These are phyloP conservation scores for Lingula anatina DNA, from an alignment of 2,888 invertebrate species.

Conservation along the genomic window DNA sequence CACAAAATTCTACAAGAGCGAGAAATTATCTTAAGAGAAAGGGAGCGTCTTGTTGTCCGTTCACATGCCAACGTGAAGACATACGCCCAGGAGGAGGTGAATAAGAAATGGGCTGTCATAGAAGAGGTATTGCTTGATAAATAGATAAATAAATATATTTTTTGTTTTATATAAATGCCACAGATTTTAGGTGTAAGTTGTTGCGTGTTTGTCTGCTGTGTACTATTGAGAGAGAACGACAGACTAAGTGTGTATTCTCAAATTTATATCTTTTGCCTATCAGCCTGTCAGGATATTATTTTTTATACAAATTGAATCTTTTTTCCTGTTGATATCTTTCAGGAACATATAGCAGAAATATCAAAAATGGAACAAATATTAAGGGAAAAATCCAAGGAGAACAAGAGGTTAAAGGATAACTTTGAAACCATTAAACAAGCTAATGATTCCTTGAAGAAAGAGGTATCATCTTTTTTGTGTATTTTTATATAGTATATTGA, in stretches of 20 bases:
- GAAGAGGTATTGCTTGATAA: constrained; percentile 26
- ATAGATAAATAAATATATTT: no score
- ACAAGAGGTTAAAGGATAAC: constrained; percentile 39
- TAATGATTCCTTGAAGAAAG: constrained; percentile 40
- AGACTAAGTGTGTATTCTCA: no score
- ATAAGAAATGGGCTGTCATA: constrained; percentile 23
- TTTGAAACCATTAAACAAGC: constrained; percentile 46
- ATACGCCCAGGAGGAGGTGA: constrained; percentile 32
- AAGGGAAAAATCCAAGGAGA: constrained; percentile 36
- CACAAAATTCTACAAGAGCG: constrained; percentile 29
- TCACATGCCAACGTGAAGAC: constrained; percentile 36
- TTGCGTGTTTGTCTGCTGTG: no score
- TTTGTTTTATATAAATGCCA: no score
- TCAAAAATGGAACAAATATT: constrained; percentile 23
- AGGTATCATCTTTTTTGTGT: constrained; percentile 18
- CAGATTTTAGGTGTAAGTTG: no score
- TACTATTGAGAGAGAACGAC: no score
- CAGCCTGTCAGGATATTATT: no score
- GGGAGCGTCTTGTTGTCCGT: constrained; percentile 32
- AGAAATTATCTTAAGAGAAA: constrained; percentile 30
- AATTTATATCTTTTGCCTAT: no score
- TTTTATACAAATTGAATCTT: no score
- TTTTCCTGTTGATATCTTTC: no score
- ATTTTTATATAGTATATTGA: not conserved
- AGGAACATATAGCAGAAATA: constrained; percentile 29